These are phyloP conservation scores for Synergus japonicus DNA, from an alignment of 2,888 invertebrate genomes.

Conservation along the genomic window DNA sequence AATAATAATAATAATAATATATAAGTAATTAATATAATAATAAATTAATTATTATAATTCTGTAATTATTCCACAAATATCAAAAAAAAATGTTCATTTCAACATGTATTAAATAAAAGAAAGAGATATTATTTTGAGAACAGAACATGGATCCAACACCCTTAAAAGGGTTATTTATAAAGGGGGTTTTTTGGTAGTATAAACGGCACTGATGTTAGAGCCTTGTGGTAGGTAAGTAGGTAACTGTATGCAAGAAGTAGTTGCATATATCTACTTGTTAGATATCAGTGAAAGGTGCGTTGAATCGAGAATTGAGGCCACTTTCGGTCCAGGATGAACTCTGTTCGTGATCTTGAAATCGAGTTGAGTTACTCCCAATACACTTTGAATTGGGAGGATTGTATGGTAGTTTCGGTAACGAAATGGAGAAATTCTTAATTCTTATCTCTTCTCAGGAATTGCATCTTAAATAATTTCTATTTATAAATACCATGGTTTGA, in stretches of 20 bases:
- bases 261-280: conserved; percentile 35
- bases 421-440: conserved; percentile 5
- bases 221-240: not conserved
- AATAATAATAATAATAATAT: too few species aligned
- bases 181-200: not conserved
- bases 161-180: not conserved
- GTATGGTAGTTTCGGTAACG: not conserved
- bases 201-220: not conserved
- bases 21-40: too few species aligned
- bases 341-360: conserved; percentile 76
- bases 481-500: conserved; percentile 15
- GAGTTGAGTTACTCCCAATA: conserved; percentile 9
- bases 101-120: too few species aligned
- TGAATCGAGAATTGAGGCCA: conserved; percentile 69
- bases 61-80: too few species aligned
- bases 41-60: too few species aligned
- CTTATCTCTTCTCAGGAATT: conserved; percentile 2
- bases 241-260: conserved; percentile 10
- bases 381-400: not conserved
- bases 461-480: conserved; percentile 31
- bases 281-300: conserved; percentile 71
- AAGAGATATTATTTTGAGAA: too few species aligned
- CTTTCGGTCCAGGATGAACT: conserved; percentile 72
- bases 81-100: too few species aligned
- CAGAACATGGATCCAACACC: too few species aligned